phyloP scores from a whole-genome alignment of 2,113 vertebrate genomes.

The Ciconia boyciana region DNA sequence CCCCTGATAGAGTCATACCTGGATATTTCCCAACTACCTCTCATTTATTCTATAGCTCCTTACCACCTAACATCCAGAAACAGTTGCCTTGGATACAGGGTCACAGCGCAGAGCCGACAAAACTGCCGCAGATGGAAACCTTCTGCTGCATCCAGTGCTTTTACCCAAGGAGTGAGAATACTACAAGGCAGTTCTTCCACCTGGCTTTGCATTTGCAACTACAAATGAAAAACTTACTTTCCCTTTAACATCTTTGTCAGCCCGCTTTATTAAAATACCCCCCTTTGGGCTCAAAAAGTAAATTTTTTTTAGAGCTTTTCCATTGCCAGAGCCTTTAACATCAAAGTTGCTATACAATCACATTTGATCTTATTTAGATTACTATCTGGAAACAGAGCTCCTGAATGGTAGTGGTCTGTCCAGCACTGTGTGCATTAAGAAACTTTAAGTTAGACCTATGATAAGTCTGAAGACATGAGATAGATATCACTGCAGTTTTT shows the following conservation, averaged over 20 bases:
- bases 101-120: not conserved
- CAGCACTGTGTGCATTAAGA: not conserved
- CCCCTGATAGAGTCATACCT: not conserved
- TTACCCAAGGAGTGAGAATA: not conserved
- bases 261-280: not conserved
- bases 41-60: conserved; percentile 3
- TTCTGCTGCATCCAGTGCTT: not conserved
- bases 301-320: not conserved
- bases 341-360: not conserved
- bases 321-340: not conserved
- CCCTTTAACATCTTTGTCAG: not conserved
- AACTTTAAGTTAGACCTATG: not conserved
- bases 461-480: not conserved
- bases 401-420: not conserved
- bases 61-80: not conserved
- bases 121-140: not conserved
- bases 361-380: not conserved
- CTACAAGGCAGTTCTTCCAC: not conserved
- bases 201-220: not conserved
- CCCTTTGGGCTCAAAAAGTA: not conserved
- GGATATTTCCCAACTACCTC: not conserved
- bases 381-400: not conserved
- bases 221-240: not conserved
- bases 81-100: conserved; percentile 56
- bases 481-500: not conserved